Base-by-base conservation (phyloP, 2,797 vertebrate genomes). In the Valencia hispanica region DNA sequence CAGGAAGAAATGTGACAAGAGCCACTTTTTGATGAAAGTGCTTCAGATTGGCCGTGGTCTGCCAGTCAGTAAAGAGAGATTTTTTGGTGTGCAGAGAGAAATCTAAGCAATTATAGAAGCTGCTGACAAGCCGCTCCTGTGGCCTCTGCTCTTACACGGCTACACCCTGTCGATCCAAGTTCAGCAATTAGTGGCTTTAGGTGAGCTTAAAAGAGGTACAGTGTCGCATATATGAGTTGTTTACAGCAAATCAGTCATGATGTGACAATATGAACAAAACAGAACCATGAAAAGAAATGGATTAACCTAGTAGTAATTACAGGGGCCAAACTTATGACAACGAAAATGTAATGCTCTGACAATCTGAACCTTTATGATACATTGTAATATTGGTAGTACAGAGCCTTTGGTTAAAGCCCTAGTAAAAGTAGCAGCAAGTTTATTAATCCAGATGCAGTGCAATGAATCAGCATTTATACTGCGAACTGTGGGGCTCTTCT, bases 61-160 rank as follows among this genome's bases (percentile, higher is more conserved):
- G 77, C 43, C 71, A n/a, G 45, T 84, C 86, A 86, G 80, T 86
- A 86, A 47, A 71, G 72, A 72, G 57, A 84, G 70, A 76, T 39
- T 66, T 83, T 68, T 81, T 85, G 20, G 61, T 1, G 17, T 41
- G 72, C 51, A 10, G 63, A 79, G 66, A 81, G 70, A 80, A 80
- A 80, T 79, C 47, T 27, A 57, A 80, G 90, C 85, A 86, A 91
- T 93, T 91, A 92, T 84, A 78, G 7, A 3, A 81, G 86, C 83
- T 84, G 87, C 77, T 87, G 90, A 90, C 89, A 85, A 81, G 79
- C 82, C 73, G 72, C 87, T 90, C 80, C 86, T 86, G 82, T 82
- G 78, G 80, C 74, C 76, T 78, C 27, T 15, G 50, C 74, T 53
- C n/a, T 53, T 72, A 65, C 66, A 70, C 65, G 10, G 77, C 79